Evolutionary conservation across 2,888 invertebrate genomes (phyloP), one percentile per base, ranked within the genome.

Genomic region (Patella pellucida): DNA sequence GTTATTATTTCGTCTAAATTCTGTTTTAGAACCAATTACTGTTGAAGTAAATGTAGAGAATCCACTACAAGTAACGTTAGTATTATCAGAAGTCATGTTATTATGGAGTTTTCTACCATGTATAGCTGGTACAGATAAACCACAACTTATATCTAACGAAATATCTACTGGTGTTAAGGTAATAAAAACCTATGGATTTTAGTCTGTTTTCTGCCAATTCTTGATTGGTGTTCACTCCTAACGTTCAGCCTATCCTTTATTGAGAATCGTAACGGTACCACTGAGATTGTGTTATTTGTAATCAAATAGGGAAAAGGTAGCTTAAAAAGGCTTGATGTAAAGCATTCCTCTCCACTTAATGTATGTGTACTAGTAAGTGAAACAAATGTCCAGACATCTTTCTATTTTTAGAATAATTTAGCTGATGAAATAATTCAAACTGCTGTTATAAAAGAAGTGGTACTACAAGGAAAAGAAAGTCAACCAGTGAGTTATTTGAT

Each of bases 11-110:
- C 41, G 7, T 41, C 41, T 41, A 41, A 41, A 9, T 41, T 41
- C 41, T 41, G 9, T 41, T 80, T 73, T 80, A 91, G 97, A 97
- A 90, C 95, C 95, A 0, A 94, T 97, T 74, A 94, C 95, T 90
- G 93, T 97, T 74, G 94, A 94, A 67, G 92, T 97, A 50, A 93
- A 94, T 73, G 92, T 97, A 80, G 93, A 93, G 82, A 96, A 96
- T 91, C 95, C 95, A 0, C 91, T 96, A 72, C 94, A 95, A 87
- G 94, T 96, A 80, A 92, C 94, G 1, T 89, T 96, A 80, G 92
- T 94, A 68, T 90, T 96, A 76, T 93, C 93, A 80, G 94, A 95
- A 84, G 92, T 96, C 14, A 93, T 93, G 85, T 91, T 96, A 69
- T 90, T 95, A 52, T 96, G 96, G 96, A 93, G 92, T 74, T 95